Base-by-base conservation (phyloP, 2,113 vertebrate genomes). In the Harpagus bidentatus region DNA sequence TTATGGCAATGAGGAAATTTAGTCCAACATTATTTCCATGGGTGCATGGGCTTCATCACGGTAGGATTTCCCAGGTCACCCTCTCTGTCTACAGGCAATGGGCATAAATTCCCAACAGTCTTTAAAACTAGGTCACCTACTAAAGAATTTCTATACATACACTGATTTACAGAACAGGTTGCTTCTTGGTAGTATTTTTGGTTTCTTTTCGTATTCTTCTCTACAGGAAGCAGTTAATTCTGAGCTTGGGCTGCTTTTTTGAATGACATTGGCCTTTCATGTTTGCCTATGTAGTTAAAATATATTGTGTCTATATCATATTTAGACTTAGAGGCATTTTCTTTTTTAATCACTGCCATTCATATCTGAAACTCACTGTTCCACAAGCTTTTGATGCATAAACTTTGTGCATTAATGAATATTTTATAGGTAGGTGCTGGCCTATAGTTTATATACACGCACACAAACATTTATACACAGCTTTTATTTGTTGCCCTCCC, bases 51-150 rank as follows among this genome's bases (percentile, higher is more conserved):
- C 48, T 92, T 65, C n/a, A 32, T 53, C 50, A 47, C 56, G 58
- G 67, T 4, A 86, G 71, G 63, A 82, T 85, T 93, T 90, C 76
- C 84, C 71, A 52, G 78, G 80, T 59, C 53, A 92, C 38, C 9
- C 50, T 62, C 38, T 42, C 22, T 90, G 63, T 77, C 32, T 78
- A n/a, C 43, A 78, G 74, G 47, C 45, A 61, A 90, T 19, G 47
- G 61, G 88, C 72, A 58, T 86, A 73, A 88, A 88, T 92, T 83
- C 88, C 72, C 80, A 53, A 62, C 22, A 17, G 67, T 95, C 62
- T 92, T 88, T 69, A 88, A 94, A 97, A 90, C 22, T 59, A 88
- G 90, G 58, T 90, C 87, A 95, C 74, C 50, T 77, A 42, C 32
- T 70, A 76, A 95, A 88, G 65, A 73, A 73, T 82, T 67, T 86